Evolutionary conservation across 2,888 invertebrate genomes (phyloP).

Genomic region (Fragum fragum): DNA sequence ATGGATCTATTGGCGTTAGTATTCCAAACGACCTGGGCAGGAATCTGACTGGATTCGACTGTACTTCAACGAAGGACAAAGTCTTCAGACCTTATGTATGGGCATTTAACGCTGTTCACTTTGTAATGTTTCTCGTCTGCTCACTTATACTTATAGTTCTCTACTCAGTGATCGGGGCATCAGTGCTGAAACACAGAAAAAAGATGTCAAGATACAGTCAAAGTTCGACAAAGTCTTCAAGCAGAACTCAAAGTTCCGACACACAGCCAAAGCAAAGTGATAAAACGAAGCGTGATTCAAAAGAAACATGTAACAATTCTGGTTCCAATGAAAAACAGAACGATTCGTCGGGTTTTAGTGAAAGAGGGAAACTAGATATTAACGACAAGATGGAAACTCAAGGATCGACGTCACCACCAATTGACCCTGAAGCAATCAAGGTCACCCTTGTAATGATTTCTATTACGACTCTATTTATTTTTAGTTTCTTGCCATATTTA

Average conservation of each 20-base stretch:
- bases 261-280: neutral
- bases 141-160: slow-evolving; percentile 63
- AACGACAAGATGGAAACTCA: neutral
- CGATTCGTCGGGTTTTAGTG: neutral
- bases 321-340: neutral
- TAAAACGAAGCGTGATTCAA: neutral
- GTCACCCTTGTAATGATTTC: slow-evolving; percentile 59
- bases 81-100: slow-evolving; percentile 66
- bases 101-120: slow-evolving; percentile 70
- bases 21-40: slow-evolving; percentile 45
- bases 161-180: slow-evolving; percentile 71
- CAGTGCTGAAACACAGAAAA: slow-evolving; percentile 50
- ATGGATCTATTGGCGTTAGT: slow-evolving; percentile 69
- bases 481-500: slow-evolving; percentile 66
- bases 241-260: neutral
- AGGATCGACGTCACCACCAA: neutral
- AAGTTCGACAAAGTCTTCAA: neutral
- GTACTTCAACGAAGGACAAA: slow-evolving; percentile 69
- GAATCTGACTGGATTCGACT: slow-evolving; percentile 69
- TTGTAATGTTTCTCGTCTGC: slow-evolving; percentile 68
- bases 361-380: neutral
- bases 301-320: neutral
- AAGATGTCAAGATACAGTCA: neutral
- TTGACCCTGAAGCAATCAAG: slow-evolving; percentile 46
- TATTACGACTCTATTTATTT: slow-evolving; percentile 59